Evolutionary conservation across 2,113 vertebrate species (phyloP), one percentile per base, ranked within the genome.

Genomic region (Procavia capensis): DNA sequence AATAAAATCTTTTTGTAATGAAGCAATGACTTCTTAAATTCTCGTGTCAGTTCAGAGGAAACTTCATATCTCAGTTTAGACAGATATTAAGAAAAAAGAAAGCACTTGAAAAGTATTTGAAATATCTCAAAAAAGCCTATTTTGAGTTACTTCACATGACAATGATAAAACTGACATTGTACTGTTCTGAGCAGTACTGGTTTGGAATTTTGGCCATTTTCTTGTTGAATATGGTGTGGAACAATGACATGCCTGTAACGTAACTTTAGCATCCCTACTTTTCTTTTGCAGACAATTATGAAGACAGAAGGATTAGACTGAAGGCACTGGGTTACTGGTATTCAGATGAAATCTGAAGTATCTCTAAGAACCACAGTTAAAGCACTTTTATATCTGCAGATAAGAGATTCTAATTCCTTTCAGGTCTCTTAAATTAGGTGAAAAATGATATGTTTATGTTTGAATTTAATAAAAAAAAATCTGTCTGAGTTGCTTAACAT

Each of bases 171-270:
- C 95, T 39, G 1, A 14, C 85, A 78, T 82, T 90, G 34, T 50
- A 82, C 85, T 92, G 63, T 68, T 85, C 88, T 81, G 95, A 94
- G 24, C 17, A 96, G 19, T 45, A 94, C 19, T 86, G 63, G 85
- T 85, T 68, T 95, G 7, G 90, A 95, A 41, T 93, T 96, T 39
- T 41, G 36, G 90, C 41, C 16, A 14, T 41, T 36, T 91, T 3
- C 22, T 87, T 79, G 36, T 57, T 83, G 39, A 85, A 87, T 85
- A 31, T 20, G 8, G 10, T 82, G 6, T 79, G 8, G 54, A 75
- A 84, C 91, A 81, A 94, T 86, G 75, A 83, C 75, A 81, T 59
- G 75, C 31, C 57, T 72, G 2, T 1, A 68, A 10, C 3, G 3
- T 27, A 93, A 88, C 93, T 94, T 97, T 84, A 68, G 85, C 74